Percentiles rank a stretch among this genome's conserved stretches.
Evolutionary conservation across 1,140 invertebrate species (phyloP).

Genomic region (Scaptodrosophila lebanonensis): DNA sequence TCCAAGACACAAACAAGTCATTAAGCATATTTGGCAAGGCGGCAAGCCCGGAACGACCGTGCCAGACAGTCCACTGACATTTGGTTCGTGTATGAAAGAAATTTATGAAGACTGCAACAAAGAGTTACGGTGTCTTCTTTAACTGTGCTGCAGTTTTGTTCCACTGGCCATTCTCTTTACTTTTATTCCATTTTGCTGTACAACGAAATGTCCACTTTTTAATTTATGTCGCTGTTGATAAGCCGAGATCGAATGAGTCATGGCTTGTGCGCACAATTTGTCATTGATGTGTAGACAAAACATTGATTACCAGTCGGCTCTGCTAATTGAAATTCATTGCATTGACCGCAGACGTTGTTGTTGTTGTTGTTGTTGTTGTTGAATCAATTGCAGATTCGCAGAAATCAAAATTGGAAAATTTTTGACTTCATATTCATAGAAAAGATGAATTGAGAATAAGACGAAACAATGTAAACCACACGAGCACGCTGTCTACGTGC

Average conservation of each 20-base stretch:
- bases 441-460: constrained; percentile 1
- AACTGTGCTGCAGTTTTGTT: constrained; percentile 13
- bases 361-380: no score
- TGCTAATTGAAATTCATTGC: constrained; percentile 43
- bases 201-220: constrained; percentile 25
- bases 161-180: no score
- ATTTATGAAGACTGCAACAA: constrained; percentile 71
- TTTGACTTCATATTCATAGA: constrained; percentile 56
- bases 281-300: constrained; percentile 37
- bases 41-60: no score
- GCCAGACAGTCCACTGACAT: constrained; percentile 31
- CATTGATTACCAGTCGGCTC: constrained; percentile 12
- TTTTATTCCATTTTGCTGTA: no score
- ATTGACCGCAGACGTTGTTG: constrained; percentile 5
- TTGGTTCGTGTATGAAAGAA: constrained; percentile 49
- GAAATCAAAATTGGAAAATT: constrained; percentile 45
- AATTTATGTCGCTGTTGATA: constrained; percentile 62
- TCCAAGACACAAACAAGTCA: constrained; percentile 68
- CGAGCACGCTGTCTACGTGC: constrained; percentile 63
- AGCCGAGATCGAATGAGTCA: constrained; percentile 50
- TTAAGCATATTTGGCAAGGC: constrained; percentile 54
- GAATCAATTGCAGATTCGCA: constrained; percentile 48
- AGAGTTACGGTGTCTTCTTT: constrained; percentile 54
- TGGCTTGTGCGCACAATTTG: constrained; percentile 38
- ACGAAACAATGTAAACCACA: constrained; percentile 29